Conservation (phyloP, 1,140 invertebrate genomes). For the Sitodiplosis mosellana region DNA sequence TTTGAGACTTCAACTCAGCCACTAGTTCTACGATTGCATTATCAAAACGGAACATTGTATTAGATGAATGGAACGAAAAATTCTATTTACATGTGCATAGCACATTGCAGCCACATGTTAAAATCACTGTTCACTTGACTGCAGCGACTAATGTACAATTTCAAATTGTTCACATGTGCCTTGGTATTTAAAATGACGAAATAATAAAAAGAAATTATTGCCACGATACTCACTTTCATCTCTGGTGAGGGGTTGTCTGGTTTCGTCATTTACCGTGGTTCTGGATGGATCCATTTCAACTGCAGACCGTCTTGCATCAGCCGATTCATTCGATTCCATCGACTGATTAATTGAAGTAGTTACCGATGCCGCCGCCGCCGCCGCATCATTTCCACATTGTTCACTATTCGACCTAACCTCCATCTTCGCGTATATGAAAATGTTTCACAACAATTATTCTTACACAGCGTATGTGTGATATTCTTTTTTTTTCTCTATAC, state of each 20-base stretch:
- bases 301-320: neutral
- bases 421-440: neutral
- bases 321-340: neutral
- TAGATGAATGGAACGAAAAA: neutral
- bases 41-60: neutral
- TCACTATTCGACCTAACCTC: slow-evolving; percentile 1
- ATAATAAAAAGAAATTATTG: neutral
- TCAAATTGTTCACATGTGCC: neutral
- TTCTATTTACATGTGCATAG: neutral
- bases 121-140: neutral
- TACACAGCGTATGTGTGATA: neutral
- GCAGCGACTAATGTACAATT: neutral
- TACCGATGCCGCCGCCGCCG: neutral
- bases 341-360: neutral
- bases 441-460: neutral
- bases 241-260: neutral
- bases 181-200: neutral
- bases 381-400: neutral
- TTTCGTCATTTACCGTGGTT: neutral
- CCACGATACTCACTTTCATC: neutral
- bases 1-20: slow-evolving; percentile 28
- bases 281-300: neutral
- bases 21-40: slow-evolving; percentile 24
- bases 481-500: neutral
- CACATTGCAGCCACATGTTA: neutral